phyloP scores from a whole-genome alignment of 2,113 vertebrate genomes.

The Machaerirhynchus nigripectus region DNA sequence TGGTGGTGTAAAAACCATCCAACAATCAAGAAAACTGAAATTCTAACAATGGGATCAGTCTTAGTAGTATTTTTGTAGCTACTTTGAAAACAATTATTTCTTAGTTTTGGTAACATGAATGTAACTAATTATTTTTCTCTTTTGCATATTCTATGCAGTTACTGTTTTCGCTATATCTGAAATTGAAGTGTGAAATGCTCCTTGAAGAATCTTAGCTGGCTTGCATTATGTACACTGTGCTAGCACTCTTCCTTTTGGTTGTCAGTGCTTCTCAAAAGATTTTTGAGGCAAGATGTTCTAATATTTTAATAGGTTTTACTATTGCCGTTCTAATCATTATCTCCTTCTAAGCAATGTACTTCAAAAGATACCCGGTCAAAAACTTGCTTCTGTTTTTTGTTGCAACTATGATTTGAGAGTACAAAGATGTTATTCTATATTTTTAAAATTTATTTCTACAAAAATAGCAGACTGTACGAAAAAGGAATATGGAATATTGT shows the following conservation, averaged over 20 bases:
- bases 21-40: background rate
- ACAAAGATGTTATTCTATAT: background rate
- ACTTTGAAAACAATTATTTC: background rate
- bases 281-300: background rate
- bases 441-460: background rate
- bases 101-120: background rate
- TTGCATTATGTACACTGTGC: background rate
- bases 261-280: background rate
- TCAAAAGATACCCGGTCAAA: background rate
- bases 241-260: background rate
- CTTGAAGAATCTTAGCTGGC: background rate
- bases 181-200: background rate
- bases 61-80: background rate
- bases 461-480: background rate
- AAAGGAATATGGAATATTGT: background rate
- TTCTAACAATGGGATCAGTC: background rate
- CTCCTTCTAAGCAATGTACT: background rate
- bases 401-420: background rate
- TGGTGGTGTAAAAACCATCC: background rate
- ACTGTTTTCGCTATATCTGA: background rate
- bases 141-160: background rate
- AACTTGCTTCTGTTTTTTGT: background rate
- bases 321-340: background rate
- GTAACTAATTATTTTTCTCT: background rate
- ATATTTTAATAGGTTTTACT: background rate